A percentile compares a stretch with the other conserved stretches of the same genome.
Conservation (phyloP, 2,797 vertebrate species). For the Schizopygopsis malacanthus region DNA sequence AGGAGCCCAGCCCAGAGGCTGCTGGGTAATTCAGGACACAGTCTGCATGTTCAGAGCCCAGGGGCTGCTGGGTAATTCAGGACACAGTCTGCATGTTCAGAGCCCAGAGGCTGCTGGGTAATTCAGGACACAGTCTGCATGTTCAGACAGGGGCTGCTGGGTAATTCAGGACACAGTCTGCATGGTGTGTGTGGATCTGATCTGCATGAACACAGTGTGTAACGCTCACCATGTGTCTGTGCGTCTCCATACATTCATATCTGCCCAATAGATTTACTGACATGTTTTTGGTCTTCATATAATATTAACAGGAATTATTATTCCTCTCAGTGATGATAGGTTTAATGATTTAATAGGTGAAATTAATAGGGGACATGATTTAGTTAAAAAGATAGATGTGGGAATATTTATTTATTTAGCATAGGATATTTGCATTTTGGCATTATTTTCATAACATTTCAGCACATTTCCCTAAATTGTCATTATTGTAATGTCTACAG, state of each 20-base stretch:
- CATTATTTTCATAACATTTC: background rate
- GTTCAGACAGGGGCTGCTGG: background rate
- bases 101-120: slow-evolving; percentile 14
- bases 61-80: slow-evolving; percentile 19
- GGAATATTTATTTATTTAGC: background rate
- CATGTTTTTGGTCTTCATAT: background rate
- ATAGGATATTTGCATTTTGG: background rate
- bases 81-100: slow-evolving; percentile 68
- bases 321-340: background rate
- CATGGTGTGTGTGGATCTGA: slow-evolving; percentile 68
- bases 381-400: background rate
- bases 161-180: slow-evolving; percentile 52
- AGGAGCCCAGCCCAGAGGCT: slow-evolving; percentile 17
- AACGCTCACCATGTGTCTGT: slow-evolving; percentile 56
- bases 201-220: slow-evolving; percentile 60
- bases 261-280: background rate
- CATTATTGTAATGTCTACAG: background rate
- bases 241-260: slow-evolving; percentile 18
- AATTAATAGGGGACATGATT: background rate
- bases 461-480: background rate
- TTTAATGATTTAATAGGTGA: background rate
- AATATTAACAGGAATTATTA: background rate
- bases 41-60: no score
- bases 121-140: slow-evolving; percentile 22
- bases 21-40: slow-evolving; percentile 31